Conservation (phyloP, 1,140 invertebrate genomes). For the Aplysia californica region DNA sequence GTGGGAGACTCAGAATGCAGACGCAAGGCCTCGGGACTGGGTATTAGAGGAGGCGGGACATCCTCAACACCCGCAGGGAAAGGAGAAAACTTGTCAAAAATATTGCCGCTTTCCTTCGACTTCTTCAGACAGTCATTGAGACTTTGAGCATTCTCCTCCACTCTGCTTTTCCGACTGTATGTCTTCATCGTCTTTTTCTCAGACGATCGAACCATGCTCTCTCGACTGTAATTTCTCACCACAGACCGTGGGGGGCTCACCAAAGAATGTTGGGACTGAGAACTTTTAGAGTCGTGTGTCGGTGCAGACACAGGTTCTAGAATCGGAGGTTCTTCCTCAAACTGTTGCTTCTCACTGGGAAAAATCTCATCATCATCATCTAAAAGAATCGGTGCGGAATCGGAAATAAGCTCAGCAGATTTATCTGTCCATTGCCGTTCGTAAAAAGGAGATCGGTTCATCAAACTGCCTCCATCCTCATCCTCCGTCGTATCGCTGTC, state of each 20-base stretch:
- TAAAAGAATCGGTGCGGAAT: conserved; percentile 5
- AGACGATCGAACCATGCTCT: not conserved
- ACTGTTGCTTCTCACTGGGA: not conserved
- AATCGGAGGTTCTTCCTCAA: conserved; percentile 17
- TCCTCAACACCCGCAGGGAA: not conserved
- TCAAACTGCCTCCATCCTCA: too few relatives aligned
- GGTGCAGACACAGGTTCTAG: not conserved
- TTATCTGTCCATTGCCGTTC: not conserved
- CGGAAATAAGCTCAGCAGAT: not conserved
- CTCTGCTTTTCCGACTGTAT: not conserved
- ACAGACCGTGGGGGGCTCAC: not conserved
- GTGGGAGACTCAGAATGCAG: not conserved
- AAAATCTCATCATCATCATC: conserved; percentile 14
- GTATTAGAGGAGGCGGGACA: conserved; percentile 10
- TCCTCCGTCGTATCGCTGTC: too few relatives aligned
- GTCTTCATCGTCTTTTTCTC: not conserved
- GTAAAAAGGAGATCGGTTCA: too few relatives aligned
- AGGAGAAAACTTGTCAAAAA: conserved; percentile 24
- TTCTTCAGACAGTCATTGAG: not conserved
- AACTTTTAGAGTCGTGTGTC: not conserved
- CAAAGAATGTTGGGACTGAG: not conserved
- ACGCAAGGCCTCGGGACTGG: not conserved
- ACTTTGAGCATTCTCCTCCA: not conserved
- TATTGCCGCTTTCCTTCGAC: not conserved
- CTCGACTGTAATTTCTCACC: not conserved